Base-by-base conservation (phyloP, 1,140 invertebrate genomes). In the Anagrus nilaparvatae region DNA sequence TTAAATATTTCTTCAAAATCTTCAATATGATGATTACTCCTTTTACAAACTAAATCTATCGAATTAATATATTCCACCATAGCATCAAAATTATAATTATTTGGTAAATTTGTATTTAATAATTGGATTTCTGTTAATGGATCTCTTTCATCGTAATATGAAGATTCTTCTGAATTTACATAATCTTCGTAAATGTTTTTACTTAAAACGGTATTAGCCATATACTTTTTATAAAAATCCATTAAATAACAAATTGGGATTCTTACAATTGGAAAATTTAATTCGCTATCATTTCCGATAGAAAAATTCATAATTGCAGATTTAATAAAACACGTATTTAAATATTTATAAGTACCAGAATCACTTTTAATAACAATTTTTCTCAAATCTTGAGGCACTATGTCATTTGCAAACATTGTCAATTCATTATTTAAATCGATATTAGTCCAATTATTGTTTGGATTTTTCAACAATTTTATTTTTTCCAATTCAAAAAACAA, bases 311-410 rank as follows among this genome's bases (percentile, higher is more conserved):
- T n/a, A 21, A 14, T 9, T 30, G 30, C 16, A 12, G 21, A 33
- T 32, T 28, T 24, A 33, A 36, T 39, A 3, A 40, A 43, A 29
- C 43, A 40, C 9, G 31, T 46, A 24, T 33, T 40, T 3, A 49
- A 25, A 5, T 49, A 28, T 17, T 38, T 49, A 10, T 59, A 60
- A 20, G 41, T 41, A 31, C 54, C 54, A 25, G 52, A 43, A 18
- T 54, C 43, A 30, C 54, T 53, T 47, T 52, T 51, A 9, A 61
- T 40, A 39, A 53, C 45, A 19, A 64, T 47, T 50, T 63, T 64
- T 29, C 55, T 53, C 20, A 58, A 53, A 35, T 60, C 60, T 36
- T 58, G 50, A 5, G 63, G 43, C 40, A 63, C 47, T 6, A 64
- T 47, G 14, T 30, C 40, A 8, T 59, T 44, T 31, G 60, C 29